These are phyloP conservation scores for Oryzias celebensis DNA, from an alignment of 2,113 vertebrate species.

Conservation along the genomic window DNA sequence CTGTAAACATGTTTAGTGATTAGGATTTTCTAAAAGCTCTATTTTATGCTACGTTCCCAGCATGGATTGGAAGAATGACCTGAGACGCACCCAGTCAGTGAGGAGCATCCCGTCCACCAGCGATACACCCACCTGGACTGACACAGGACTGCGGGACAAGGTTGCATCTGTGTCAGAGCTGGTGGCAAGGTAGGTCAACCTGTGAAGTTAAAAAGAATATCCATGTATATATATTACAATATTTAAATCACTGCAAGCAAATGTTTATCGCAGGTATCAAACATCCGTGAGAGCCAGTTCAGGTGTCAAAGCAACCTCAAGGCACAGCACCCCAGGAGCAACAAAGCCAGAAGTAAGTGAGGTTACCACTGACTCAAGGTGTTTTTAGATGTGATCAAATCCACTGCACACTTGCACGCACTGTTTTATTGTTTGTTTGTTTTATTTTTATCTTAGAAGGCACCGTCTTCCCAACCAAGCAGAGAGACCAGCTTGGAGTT, in stretches of 20 bases:
- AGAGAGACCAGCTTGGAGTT: constrained; percentile 19
- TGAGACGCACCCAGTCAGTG: constrained; percentile 71
- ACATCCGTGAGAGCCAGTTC: constrained; percentile 49
- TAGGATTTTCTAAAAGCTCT: background rate
- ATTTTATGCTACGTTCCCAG: constrained; percentile 7
- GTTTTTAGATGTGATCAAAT: background rate
- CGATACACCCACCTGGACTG: constrained; percentile 46
- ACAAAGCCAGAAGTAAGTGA: constrained; percentile 32
- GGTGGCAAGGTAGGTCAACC: constrained; percentile 71
- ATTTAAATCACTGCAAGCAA: background rate
- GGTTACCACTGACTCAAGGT: constrained; percentile 50
- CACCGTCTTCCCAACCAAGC: constrained; percentile 1
- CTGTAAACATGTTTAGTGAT: constrained; percentile 1
- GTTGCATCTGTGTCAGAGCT: constrained; percentile 80
- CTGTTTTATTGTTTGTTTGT: background rate
- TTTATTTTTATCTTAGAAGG: constrained; percentile 22
- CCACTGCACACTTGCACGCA: background rate
- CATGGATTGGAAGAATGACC: constrained; percentile 73
- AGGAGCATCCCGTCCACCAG: constrained; percentile 35
- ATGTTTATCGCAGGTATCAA: constrained; percentile 76
- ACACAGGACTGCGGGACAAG: constrained; percentile 51
- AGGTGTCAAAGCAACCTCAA: constrained; percentile 12
- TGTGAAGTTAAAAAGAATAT: background rate
- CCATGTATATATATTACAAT: background rate
- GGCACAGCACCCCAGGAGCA: constrained; percentile 31